phyloP scores from a whole-genome alignment of 2,888 invertebrate genomes.

The Agapostemon virescens region DNA sequence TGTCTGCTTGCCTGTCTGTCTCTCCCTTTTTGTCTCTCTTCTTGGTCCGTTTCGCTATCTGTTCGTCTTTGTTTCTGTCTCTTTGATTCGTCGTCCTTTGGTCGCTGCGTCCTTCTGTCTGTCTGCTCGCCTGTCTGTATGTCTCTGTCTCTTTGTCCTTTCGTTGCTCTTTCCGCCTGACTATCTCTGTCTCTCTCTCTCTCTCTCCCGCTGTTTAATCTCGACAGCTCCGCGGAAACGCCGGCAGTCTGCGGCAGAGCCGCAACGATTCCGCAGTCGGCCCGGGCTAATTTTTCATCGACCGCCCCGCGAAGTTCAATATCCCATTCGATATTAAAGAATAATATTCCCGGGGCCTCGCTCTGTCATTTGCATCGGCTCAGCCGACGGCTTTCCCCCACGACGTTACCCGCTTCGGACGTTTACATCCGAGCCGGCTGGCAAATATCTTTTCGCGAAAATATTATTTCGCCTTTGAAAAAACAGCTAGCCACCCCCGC shows the following conservation, averaged over 20 bases:
- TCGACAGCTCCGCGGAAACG: conserved; percentile 52
- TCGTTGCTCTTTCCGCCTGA: too few relatives aligned
- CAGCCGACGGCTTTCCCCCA: conserved; percentile 2
- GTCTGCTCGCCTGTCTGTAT: too few relatives aligned
- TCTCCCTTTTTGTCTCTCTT: too few relatives aligned
- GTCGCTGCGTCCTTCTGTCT: too few relatives aligned
- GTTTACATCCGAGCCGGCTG: conserved; percentile 5
- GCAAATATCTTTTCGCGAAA: conserved; percentile 15
- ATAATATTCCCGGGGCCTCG: conserved; percentile 54
- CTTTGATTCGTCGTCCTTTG: too few relatives aligned
- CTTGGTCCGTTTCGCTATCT: too few relatives aligned
- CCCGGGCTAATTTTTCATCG: conserved; percentile 55
- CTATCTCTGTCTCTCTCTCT: neutral
- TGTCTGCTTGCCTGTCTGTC: too few relatives aligned
- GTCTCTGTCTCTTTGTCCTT: too few relatives aligned
- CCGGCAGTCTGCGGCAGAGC: neutral
- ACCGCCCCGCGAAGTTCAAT: conserved; percentile 50
- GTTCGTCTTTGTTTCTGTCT: too few relatives aligned
- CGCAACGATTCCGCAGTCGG: conserved; percentile 2
- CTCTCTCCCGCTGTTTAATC: conserved; percentile 70
- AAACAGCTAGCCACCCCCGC: neutral
- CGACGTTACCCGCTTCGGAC: neutral
- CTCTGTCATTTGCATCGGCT: conserved; percentile 54
- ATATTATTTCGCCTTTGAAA: conserved; percentile 26
- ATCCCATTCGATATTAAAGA: conserved; percentile 67